A percentile compares a stretch with the other conserved stretches of the same genome.
Evolutionary conservation across 2,888 invertebrate species (phyloP).

Genomic region (Aphodius granarius): DNA sequence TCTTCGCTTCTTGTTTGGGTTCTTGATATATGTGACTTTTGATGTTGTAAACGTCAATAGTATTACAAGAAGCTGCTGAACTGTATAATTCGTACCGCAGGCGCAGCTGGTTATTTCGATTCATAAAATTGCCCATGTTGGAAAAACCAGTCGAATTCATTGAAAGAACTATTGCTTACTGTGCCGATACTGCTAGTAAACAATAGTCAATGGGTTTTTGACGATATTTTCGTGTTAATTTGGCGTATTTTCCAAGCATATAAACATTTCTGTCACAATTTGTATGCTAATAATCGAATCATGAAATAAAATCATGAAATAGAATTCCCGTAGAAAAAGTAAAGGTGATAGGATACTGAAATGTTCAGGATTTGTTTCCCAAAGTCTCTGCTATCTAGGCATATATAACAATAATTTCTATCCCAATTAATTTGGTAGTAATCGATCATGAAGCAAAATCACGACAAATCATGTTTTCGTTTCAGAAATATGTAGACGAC

Average conservation of each 20-base stretch:
- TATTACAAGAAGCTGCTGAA: not conserved
- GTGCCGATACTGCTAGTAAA: too few relatives aligned
- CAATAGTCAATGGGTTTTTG: too few relatives aligned
- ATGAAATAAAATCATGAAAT: too few relatives aligned
- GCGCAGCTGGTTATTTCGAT: not conserved
- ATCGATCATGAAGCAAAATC: too few relatives aligned
- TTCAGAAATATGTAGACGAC: constrained; percentile 76
- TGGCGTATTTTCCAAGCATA: too few relatives aligned
- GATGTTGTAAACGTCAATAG: not conserved
- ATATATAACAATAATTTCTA: not conserved
- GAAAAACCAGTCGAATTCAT: not conserved
- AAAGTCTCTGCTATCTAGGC: too few relatives aligned
- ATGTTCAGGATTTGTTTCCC: too few relatives aligned
- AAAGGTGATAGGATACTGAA: too few relatives aligned
- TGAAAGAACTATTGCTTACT: not conserved
- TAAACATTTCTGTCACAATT: too few relatives aligned
- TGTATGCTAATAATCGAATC: too few relatives aligned
- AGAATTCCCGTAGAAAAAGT: too few relatives aligned
- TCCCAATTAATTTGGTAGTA: too few relatives aligned
- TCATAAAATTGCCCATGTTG: not conserved
- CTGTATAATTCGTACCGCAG: constrained; percentile 6
- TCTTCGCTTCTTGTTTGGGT: not conserved
- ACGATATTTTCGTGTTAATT: not conserved
- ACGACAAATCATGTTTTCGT: constrained; percentile 35
- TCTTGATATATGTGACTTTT: not conserved